phyloP scores from a whole-genome alignment of 2,113 vertebrate genomes.

The Chaenogobius annularis region DNA sequence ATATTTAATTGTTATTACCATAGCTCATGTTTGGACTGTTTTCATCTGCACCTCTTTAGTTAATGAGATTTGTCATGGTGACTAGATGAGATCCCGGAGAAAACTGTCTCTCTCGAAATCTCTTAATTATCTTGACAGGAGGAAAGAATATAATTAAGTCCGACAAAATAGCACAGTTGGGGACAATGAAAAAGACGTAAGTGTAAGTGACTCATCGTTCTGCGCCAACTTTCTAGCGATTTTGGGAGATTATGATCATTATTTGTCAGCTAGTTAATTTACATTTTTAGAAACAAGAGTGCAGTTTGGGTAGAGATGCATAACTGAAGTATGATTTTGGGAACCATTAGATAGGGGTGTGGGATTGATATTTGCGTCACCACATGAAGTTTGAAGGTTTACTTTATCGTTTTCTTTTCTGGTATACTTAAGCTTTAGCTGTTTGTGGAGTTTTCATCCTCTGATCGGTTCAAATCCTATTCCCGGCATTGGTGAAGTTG shows the following conservation, averaged over 20 bases:
- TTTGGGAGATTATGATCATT: neutral
- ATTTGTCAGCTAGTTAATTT: neutral
- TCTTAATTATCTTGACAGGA: slow-evolving; percentile 27
- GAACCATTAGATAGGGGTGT: neutral
- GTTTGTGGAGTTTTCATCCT: too few species aligned
- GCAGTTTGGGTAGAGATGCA: neutral
- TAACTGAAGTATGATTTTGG: neutral
- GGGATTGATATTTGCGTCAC: neutral
- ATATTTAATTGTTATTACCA: slow-evolving; percentile 40
- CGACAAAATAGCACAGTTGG: neutral
- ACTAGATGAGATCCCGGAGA: slow-evolving; percentile 59
- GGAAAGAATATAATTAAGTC: neutral
- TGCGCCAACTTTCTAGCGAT: neutral
- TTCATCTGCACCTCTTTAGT: slow-evolving; percentile 45
- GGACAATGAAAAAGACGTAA: neutral
- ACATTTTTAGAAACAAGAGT: neutral
- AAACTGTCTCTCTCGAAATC: slow-evolving; percentile 57
- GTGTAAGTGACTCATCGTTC: slow-evolving; percentile 2
- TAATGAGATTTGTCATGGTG: slow-evolving; percentile 57
- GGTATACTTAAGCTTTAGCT: too few species aligned
- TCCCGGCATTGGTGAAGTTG: too few species aligned
- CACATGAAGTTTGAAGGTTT: too few species aligned
- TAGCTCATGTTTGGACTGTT: slow-evolving; percentile 58
- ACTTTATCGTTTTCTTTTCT: too few species aligned
- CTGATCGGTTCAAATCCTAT: too few species aligned